Evolutionary conservation across 2,797 vertebrate genomes (phyloP), one percentile per base, ranked within the genome.

Genomic region (Denticeps clupeoides): DNA sequence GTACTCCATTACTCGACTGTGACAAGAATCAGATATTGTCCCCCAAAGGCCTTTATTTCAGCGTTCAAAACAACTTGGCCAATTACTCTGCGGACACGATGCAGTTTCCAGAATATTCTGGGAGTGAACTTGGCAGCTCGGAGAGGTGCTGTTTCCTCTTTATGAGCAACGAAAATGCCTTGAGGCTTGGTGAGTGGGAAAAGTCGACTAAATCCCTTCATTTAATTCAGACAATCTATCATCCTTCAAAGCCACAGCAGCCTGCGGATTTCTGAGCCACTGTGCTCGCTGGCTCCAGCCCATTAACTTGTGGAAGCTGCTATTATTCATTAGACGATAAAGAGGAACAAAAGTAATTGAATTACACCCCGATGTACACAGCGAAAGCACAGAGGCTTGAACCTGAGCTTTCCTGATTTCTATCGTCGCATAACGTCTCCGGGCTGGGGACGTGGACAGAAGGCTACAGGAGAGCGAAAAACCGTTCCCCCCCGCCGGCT

Each of bases 71-170:
- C 58, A 48, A 55, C 53, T 53, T 44, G 42, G 51, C 44, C 49
- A 68, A 64, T 58, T 58, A 63, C 48, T 58, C 47, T 58, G 52
- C 51, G 26, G 65, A 53, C 47, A 60, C 54, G 60, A 47, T 60
- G 42, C 52, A 49, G 42, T 56, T 62, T 48, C 26, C 49, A 40
- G 41, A 55, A 45, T 47, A 57, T 55, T 51, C 19, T 45, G 56
- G 63, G 59, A 67, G 57, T 28, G 62, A 72, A 67, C 27, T 80
- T 86, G 83, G 82, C 87, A 84, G 59, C 60, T 35, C 61, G 71
- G 72, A 70, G 64, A 74, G 58, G 56, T 45, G 75, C 72, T 79
- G 66, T 71, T 73, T 72, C 58, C 65, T 79, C 70, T 82, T 81
- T 75, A 69, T 53, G 41, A 65, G 63, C 63, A 75, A 78, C 60